Evolutionary conservation across 2,113 vertebrate species (phyloP).

Genomic region (Ascaphus truei): DNA sequence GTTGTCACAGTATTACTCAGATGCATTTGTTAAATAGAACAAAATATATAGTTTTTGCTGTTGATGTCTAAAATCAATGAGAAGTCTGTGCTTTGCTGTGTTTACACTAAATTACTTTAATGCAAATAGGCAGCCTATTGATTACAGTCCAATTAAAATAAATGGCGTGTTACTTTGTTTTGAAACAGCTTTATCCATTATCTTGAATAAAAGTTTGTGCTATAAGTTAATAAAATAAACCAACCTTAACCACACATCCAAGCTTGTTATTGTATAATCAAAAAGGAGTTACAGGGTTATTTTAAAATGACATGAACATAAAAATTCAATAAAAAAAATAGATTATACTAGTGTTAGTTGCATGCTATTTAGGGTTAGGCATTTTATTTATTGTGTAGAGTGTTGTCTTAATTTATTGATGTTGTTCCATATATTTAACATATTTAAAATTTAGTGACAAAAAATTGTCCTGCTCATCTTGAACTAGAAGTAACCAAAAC

Average conservation of each 20-base stretch:
- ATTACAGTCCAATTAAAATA: not conserved
- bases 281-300: not conserved
- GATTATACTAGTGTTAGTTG: not conserved
- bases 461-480: conserved; percentile 19
- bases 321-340: not conserved
- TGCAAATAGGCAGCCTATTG: not conserved
- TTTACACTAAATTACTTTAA: not conserved
- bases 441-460: not conserved
- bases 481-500: conserved; percentile 34
- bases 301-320: not conserved
- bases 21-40: not conserved
- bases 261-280: not conserved
- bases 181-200: conserved; percentile 1
- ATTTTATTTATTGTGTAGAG: not conserved
- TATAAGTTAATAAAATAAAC: conserved; percentile 21
- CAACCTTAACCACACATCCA: conserved; percentile 5
- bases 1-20: too few relatives aligned
- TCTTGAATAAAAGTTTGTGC: not conserved
- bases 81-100: too few relatives aligned
- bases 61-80: too few relatives aligned
- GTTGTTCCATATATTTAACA: not conserved
- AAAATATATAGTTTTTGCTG: too few relatives aligned
- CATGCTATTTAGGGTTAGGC: not conserved
- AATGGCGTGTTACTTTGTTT: conserved; percentile 14
- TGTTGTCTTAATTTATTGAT: not conserved